Evolutionary conservation across 2,797 vertebrate species (phyloP).

Genomic region (Pelodytes ibericus): DNA sequence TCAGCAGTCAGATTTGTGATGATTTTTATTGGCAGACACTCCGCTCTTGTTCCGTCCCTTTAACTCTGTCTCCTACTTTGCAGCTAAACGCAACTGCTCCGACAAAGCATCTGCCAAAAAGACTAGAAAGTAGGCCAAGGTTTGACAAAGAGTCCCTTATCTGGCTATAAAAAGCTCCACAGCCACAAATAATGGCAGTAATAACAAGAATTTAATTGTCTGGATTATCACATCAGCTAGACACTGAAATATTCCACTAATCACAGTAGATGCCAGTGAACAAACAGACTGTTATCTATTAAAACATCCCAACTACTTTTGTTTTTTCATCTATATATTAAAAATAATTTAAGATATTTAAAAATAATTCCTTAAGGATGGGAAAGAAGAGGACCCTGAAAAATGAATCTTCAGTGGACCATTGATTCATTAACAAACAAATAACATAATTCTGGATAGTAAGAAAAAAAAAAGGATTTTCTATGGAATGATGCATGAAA

Average conservation of each 20-base stretch:
- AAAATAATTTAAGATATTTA: background rate
- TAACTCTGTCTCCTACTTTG: constrained; percentile 69
- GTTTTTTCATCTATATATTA: background rate
- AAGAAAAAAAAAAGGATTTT: too few species aligned
- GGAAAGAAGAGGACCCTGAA: too few species aligned
- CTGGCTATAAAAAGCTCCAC: constrained; percentile 68
- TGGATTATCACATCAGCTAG: constrained; percentile 71
- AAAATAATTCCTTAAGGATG: too few species aligned
- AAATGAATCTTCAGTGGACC: too few species aligned
- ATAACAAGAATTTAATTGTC: constrained; percentile 75
- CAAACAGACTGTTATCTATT: constrained; percentile 59
- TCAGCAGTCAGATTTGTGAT: constrained; percentile 79
- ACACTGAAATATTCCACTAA: constrained; percentile 70
- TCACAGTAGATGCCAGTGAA: constrained; percentile 73
- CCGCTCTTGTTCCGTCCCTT: constrained; percentile 78
- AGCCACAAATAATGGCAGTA: constrained; percentile 72
- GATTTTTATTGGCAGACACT: constrained; percentile 80
- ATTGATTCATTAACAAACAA: too few species aligned
- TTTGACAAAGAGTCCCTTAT: constrained; percentile 73
- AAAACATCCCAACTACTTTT: background rate
- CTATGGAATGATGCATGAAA: too few species aligned
- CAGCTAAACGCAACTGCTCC: constrained; percentile 70
- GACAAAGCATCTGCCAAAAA: constrained; percentile 73
- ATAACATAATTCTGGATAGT: too few species aligned
- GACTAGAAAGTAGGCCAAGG: constrained; percentile 72